phyloP scores from a whole-genome alignment of 2,888 invertebrate genomes.

The Eremobia ochroleuca region DNA sequence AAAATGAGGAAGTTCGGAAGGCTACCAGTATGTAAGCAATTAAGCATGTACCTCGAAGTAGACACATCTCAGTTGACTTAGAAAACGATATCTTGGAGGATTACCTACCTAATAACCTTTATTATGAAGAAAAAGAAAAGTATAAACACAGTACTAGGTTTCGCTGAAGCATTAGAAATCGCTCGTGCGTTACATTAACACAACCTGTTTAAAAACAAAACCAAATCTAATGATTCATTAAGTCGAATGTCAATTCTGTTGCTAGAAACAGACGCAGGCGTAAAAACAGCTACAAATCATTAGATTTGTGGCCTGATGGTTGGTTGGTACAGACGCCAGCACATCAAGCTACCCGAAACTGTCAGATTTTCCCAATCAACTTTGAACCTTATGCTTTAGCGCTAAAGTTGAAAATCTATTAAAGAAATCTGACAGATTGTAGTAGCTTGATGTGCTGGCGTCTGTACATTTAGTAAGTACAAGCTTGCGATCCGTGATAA shows the following conservation, averaged over 20 bases:
- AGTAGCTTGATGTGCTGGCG: no score
- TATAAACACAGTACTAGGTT: slow-evolving; percentile 29
- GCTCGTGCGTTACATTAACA: slow-evolving; percentile 51
- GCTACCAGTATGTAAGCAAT: background rate
- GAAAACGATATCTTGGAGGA: slow-evolving; percentile 5
- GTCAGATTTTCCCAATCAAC: no score
- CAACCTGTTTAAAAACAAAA: slow-evolving; percentile 50
- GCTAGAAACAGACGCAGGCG: slow-evolving; percentile 48
- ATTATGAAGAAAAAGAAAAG: slow-evolving; percentile 3
- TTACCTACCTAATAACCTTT: background rate
- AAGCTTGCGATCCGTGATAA: background rate
- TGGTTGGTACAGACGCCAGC: slow-evolving; percentile 9
- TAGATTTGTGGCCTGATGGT: slow-evolving; percentile 11
- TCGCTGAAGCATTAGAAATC: slow-evolving; percentile 39
- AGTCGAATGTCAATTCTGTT: slow-evolving; percentile 58
- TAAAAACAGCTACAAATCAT: slow-evolving; percentile 54
- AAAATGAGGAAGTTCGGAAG: background rate
- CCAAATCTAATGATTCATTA: slow-evolving; percentile 61
- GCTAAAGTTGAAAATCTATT: no score
- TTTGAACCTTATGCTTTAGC: no score
- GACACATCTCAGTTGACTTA: background rate
- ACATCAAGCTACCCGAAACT: no score
- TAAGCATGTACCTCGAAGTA: no score
- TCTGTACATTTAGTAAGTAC: background rate
- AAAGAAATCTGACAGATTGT: no score